Conservation (phyloP, 2,113 vertebrate genomes). For the Poeciliopsis turrubarensis region DNA sequence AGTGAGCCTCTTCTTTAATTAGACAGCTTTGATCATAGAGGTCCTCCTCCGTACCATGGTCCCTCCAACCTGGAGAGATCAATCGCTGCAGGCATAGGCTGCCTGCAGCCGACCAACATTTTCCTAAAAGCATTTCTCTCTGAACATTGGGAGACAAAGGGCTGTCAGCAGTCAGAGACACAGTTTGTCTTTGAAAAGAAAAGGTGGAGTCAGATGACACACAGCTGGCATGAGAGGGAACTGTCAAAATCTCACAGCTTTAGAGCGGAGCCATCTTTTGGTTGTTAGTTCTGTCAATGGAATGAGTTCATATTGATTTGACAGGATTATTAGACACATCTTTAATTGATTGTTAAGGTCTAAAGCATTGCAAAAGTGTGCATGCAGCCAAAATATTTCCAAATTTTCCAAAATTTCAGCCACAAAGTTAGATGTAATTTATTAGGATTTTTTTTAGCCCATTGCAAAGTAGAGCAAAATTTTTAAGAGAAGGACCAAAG, state of each 20-base stretch:
- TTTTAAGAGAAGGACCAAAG: not conserved
- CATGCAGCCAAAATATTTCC: not conserved
- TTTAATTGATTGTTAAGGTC: not conserved
- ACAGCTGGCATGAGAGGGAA: slow-evolving; percentile 21
- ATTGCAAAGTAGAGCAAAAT: not conserved
- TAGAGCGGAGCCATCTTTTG: not conserved
- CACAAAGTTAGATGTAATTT: not conserved
- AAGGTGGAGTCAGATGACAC: slow-evolving; percentile 36
- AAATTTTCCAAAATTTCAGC: not conserved
- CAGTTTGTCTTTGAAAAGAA: slow-evolving; percentile 57
- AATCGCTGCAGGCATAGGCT: slow-evolving; percentile 60
- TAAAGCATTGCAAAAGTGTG: not conserved
- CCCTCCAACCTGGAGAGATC: slow-evolving; percentile 67
- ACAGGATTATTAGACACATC: too few relatives aligned
- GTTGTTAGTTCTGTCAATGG: not conserved
- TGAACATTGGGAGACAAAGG: slow-evolving; percentile 61
- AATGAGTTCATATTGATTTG: not conserved
- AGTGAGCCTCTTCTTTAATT: slow-evolving; percentile 72
- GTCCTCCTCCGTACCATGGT: slow-evolving; percentile 46
- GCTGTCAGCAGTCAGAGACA: slow-evolving; percentile 42
- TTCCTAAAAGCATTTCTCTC: slow-evolving; percentile 72
- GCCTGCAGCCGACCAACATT: slow-evolving; percentile 54
- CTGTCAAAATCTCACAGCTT: slow-evolving; percentile 5
- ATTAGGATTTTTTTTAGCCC: not conserved
- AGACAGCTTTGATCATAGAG: slow-evolving; percentile 77